A percentile compares a stretch with the other conserved stretches of the same genome.
These are phyloP conservation scores for Netta rufina DNA, from an alignment of 2,797 vertebrate species.

Conservation along the genomic window DNA sequence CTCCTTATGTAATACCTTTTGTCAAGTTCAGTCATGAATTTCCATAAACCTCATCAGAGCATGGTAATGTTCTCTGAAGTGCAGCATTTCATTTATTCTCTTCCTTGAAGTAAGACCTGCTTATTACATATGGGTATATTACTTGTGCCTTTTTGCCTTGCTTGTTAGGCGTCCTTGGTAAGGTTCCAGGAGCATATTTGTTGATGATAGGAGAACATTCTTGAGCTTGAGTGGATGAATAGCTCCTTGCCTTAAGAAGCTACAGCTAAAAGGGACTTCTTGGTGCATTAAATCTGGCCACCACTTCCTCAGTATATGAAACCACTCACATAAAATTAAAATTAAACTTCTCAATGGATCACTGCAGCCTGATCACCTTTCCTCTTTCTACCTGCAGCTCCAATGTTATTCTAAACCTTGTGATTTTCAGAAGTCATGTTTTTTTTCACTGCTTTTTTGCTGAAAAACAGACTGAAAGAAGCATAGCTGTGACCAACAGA, in stretches of 20 bases:
- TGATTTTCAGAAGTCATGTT: background rate
- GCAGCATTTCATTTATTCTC: background rate
- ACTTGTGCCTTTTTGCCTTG: background rate
- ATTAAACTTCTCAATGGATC: background rate
- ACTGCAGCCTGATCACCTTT: background rate
- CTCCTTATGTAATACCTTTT: background rate
- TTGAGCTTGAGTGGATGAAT: background rate
- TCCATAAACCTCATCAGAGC: background rate
- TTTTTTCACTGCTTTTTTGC: background rate
- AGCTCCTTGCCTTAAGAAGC: background rate
- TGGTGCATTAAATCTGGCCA: background rate
- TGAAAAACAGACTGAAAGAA: background rate
- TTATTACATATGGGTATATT: background rate
- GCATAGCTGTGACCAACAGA: background rate
- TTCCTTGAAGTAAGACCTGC: background rate
- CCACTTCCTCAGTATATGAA: background rate
- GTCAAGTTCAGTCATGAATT: background rate
- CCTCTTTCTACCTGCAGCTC: background rate
- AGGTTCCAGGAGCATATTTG: rapidly evolving
- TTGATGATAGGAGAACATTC: background rate
- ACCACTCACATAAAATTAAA: background rate
- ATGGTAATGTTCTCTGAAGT: background rate
- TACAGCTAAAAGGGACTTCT: background rate
- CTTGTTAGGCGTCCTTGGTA: background rate
- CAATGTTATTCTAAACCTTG: background rate